Evolutionary conservation across 1,140 invertebrate genomes (phyloP).

Genomic region (Dendroctonus ponderosae): DNA sequence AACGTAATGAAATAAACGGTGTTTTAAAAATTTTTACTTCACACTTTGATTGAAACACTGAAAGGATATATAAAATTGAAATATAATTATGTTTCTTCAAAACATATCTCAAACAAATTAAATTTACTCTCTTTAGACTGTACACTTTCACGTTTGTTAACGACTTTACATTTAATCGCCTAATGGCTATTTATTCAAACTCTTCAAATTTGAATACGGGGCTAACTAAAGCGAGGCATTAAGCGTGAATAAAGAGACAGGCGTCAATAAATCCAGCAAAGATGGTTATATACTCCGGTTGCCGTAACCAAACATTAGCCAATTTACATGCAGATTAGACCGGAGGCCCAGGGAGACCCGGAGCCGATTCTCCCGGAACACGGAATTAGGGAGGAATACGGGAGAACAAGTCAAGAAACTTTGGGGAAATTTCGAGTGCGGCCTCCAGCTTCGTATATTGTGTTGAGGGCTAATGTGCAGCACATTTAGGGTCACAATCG

Average conservation of each 20-base stretch:
- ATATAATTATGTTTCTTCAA: no score
- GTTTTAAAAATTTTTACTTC: no score
- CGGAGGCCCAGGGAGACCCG: constrained; percentile 15
- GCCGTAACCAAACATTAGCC: constrained; percentile 32
- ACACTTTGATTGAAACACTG: no score
- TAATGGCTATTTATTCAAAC: no score
- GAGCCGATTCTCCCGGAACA: constrained; percentile 25
- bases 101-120: no score
- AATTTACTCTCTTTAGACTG: no score
- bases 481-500: no score
- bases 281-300: constrained; percentile 31
- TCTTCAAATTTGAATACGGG: constrained; percentile 8
- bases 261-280: constrained; percentile 29
- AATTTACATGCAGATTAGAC: constrained; percentile 32
- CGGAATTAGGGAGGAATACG: constrained; percentile 23
- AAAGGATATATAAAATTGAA: no score
- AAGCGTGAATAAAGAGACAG: constrained; percentile 26
- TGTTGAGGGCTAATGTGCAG: constrained; percentile 11
- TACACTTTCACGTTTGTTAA: no score
- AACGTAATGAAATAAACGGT: no score
- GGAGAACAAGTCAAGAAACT: constrained; percentile 24
- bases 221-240: constrained; percentile 6
- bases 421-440: constrained; percentile 14
- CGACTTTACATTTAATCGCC: no score
- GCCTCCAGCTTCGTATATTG: constrained; percentile 14